A percentile compares a stretch with the other conserved stretches of the same genome.
Conservation (phyloP, 2,113 vertebrate genomes). For the Cebidichthys violaceus region DNA sequence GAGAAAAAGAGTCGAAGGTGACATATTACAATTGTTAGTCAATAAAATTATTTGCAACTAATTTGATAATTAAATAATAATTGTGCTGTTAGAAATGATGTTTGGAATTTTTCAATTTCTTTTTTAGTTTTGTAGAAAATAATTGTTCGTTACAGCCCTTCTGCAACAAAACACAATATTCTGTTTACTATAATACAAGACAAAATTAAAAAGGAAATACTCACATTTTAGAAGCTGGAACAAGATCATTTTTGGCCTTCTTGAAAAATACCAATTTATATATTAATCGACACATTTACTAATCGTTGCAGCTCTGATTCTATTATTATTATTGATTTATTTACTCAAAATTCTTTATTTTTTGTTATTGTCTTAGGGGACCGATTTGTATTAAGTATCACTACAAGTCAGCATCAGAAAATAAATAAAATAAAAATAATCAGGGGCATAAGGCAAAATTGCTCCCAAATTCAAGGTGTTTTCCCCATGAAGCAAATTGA, state of each 20-base stretch:
- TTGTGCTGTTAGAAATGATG: neutral
- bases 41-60: neutral
- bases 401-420: neutral
- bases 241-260: neutral
- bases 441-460: neutral
- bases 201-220: too few species aligned
- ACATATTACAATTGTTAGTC: neutral
- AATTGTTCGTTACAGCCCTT: neutral
- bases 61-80: neutral
- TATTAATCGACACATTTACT: neutral
- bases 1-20: neutral
- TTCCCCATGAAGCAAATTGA: neutral
- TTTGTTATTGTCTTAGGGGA: neutral
- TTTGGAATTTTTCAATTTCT: neutral
- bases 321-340: neutral
- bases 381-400: neutral
- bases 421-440: too few species aligned
- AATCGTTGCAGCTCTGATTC: neutral
- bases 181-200: neutral
- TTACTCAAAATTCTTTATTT: neutral
- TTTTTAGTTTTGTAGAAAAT: neutral
- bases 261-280: neutral
- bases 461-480: neutral
- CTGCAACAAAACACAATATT: constrained; percentile 1
- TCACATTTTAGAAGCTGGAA: neutral